Conservation (phyloP, 2,797 vertebrate species). For the Chaunax sp. region DNA sequence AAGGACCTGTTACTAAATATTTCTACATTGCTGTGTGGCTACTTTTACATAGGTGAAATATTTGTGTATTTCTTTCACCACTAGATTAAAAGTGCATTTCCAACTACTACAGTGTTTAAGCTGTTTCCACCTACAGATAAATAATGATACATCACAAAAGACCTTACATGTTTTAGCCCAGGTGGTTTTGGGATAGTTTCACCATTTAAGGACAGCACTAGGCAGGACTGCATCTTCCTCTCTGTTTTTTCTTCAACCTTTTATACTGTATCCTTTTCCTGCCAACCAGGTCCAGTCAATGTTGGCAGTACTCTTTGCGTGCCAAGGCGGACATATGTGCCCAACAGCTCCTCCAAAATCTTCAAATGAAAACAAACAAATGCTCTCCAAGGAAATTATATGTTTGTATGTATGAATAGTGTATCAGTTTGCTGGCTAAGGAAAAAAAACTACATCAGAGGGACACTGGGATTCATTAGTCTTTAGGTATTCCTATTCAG, state of each 20-base stretch:
- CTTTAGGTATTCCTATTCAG: constrained; percentile 5
- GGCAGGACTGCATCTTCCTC: constrained; percentile 4
- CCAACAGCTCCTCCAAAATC: constrained; percentile 50
- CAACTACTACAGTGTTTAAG: too few relatives aligned
- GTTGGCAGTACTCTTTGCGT: constrained; percentile 34
- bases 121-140: too few relatives aligned
- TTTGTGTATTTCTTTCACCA: too few relatives aligned
- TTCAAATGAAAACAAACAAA: constrained; percentile 67
- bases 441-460: constrained; percentile 41
- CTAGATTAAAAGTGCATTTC: too few relatives aligned
- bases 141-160: too few relatives aligned
- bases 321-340: constrained; percentile 66
- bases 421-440: constrained; percentile 38
- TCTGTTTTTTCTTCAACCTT: constrained; percentile 44
- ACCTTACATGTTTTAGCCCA: background rate
- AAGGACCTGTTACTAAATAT: too few relatives aligned
- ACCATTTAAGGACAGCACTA: constrained; percentile 5
- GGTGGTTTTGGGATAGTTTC: constrained; percentile 9
- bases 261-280: constrained; percentile 27
- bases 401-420: constrained; percentile 22
- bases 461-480: constrained; percentile 4
- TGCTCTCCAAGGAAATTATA: constrained; percentile 48
- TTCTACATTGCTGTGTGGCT: too few relatives aligned
- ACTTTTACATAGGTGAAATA: too few relatives aligned
- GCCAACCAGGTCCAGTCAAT: constrained; percentile 56